Conservation (phyloP, 2,888 invertebrate genomes). For the Drosophila limbata region DNA sequence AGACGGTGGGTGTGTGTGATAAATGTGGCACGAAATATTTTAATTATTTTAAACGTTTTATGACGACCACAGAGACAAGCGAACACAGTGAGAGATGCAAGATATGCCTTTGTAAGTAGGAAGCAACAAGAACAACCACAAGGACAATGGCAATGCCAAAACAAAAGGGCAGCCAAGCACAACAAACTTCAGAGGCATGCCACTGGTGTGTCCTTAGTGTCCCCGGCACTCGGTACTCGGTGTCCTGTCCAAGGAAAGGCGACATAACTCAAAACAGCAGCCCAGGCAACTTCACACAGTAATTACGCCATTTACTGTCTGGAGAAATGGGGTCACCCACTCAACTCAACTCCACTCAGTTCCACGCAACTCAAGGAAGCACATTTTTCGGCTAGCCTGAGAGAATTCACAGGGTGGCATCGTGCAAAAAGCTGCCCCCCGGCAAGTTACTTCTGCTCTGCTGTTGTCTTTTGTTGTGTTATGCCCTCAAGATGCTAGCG, state of each 20-base stretch:
- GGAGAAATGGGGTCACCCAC: constrained; percentile 74
- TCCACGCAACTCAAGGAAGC: constrained; percentile 58
- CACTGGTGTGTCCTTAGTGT: constrained; percentile 16
- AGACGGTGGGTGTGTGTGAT: constrained; percentile 61
- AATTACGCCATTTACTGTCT: constrained; percentile 81
- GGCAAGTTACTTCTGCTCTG: constrained; percentile 1
- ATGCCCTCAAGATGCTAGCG: constrained; percentile 73
- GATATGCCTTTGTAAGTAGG: constrained; percentile 64
- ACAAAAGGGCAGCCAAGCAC: constrained; percentile 71
- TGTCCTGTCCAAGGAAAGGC: constrained; percentile 52
- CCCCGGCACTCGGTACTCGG: constrained; percentile 2
- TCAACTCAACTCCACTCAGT: constrained; percentile 56
- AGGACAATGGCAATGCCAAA: constrained; percentile 71
- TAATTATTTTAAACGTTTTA: constrained; percentile 84
- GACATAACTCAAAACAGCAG: constrained; percentile 77
- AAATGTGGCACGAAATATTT: constrained; percentile 83
- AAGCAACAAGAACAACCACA: constrained; percentile 30
- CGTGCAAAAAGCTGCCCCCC: constrained; percentile 35
- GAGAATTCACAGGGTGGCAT: constrained; percentile 9
- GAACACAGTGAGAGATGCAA: constrained; percentile 54
- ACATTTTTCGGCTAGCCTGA: constrained; percentile 60
- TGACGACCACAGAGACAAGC: constrained; percentile 59
- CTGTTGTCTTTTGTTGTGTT: constrained; percentile 54
- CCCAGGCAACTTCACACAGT: constrained; percentile 71
- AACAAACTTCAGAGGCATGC: constrained; percentile 56